phyloP scores from a whole-genome alignment of 1,140 invertebrate genomes.

The Laupala kohalensis region DNA sequence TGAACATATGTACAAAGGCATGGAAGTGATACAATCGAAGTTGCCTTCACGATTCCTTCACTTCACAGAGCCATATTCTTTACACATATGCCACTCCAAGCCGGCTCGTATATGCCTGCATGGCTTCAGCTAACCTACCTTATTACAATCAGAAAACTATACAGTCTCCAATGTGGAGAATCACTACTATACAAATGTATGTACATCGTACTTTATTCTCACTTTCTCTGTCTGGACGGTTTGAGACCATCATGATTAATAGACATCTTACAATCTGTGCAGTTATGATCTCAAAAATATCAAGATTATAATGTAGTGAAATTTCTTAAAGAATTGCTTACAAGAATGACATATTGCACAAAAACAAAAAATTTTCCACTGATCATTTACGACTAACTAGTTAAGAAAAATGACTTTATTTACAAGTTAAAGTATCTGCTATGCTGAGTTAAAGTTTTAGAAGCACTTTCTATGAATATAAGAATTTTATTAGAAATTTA shows the following conservation, averaged over 20 bases:
- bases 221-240: conserved; percentile 2
- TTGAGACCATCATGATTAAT: conserved; percentile 1
- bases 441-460: no score
- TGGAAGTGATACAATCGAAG: background rate
- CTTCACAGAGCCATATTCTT: background rate
- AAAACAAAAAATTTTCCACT: no score
- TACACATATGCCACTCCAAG: background rate
- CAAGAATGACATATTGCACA: no score
- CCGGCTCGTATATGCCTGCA: background rate
- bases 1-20: background rate
- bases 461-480: no score
- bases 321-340: no score
- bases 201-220: background rate
- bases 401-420: no score
- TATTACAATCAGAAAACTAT: background rate
- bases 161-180: conserved; percentile 8
- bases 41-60: background rate
- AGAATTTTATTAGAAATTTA: no score
- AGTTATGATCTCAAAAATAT: background rate
- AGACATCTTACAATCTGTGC: no score
- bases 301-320: background rate
- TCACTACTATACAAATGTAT: background rate
- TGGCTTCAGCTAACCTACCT: background rate
- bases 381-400: no score
- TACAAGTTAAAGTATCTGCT: no score